Evolutionary conservation across 2,797 vertebrate species (phyloP), one percentile per base, ranked within the genome.

Genomic region (Lutjanus argentimaculatus): DNA sequence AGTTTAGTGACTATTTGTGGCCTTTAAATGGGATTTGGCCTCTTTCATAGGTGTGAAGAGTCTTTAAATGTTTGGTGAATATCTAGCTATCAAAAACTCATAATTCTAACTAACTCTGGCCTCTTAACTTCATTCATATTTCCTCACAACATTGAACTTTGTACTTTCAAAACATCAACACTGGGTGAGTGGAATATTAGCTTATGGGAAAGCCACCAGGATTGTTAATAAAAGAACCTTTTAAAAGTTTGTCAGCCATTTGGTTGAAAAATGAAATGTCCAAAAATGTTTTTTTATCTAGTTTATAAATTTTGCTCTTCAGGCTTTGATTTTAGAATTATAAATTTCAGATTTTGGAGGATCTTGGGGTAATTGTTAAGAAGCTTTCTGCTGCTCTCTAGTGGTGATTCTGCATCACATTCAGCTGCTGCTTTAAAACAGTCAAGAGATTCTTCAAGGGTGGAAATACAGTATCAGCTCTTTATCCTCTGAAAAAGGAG

Each of bases 311-410:
- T 63, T 17, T 25, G 0, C 30, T 22, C 42, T 55, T 1, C 6
- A 46, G 15, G 40, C 51, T 43, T 64, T 76, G 62, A 14, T 59
- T 25, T 59, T n/a, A 58, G 0, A 36, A 36, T 49, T 11, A 13
- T 9, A 13, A 62, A 61, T 12, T 17, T 7, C 58, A 57, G 21
- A 52, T 6, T 19, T 42, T 22, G 22, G 40, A 17, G 48, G 46
- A 48, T 46, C 6, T 57, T 2, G n/a, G 14, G 30, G 25, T 30
- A 30, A 30, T 30, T 30, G 25, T 58, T 3, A 30, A n/a, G 36
- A 21, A 51, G 65, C 63, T 16, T 1, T 68, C 40, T 80, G 71
- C 72, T 57, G 36, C 90, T 0, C 83, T 71, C 91, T 90, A 65
- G 90, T 90, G 89, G 83, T 48, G 7, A 12, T 5, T 66, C 67